Evolutionary conservation across 2,797 vertebrate genomes (phyloP), one percentile per base, ranked within the genome.

Genomic region (Periophthalmus magnuspinnatus): DNA sequence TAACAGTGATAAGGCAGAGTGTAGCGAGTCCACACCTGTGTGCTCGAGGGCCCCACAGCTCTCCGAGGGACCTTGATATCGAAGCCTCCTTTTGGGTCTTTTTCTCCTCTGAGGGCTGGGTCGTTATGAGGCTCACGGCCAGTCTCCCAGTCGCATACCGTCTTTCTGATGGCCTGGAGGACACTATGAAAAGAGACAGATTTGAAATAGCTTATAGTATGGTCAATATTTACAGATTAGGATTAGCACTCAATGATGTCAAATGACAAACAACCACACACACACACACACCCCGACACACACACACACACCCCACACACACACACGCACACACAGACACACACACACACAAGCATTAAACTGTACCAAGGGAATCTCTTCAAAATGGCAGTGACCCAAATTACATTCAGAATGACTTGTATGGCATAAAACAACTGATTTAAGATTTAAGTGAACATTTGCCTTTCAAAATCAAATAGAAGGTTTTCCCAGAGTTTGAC

Each of bases 51-150:
- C 0, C 98, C 98, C 62, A 99, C 98, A 0, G 97, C 96, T 50
- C 98, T 92, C 1, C 98, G 95, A 59, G 98, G 98, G 67, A 99
- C 98, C 90, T 97, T 99, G 78, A 99, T 99, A 70, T 99, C 98
- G 66, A 99, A 99, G 72, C 97, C 98, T 11, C 98, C 97, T 87
- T 99, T 99, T 22, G 98, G 98, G 80, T 99, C 98, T 76, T 99
- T 99, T 79, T 99, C 98, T 24, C 98, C 98, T 62, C 96, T 94
- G 67, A 99, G 91, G 70, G 96, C 98, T 0, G 98, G 98, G 82
- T 99, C 98, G 34, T 98, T 99, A 75, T 97, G 96, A 9, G 98
- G 98, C 86, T 99, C 97, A 16, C 96, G 93, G 19, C 94, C 97
- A 0, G 93, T 94, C 71, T 99, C 98, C 98, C 98, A 99, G 90